Conservation (phyloP, 2,113 vertebrate species). For the Pogona vitticeps region DNA sequence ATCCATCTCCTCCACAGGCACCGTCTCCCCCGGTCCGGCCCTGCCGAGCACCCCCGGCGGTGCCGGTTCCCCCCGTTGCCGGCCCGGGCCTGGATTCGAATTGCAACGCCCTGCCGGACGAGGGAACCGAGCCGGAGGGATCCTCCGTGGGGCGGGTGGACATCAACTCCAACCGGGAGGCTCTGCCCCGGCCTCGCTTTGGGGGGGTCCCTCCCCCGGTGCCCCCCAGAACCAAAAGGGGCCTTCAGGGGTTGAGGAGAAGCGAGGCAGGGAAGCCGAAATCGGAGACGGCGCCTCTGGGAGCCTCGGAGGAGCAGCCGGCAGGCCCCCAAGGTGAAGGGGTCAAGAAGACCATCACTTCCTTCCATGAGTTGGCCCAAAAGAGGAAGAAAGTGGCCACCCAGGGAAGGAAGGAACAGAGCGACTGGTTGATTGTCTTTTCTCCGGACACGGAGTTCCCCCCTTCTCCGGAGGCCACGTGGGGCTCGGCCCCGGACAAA, state of each 20-base stretch:
- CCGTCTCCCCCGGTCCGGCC: background rate
- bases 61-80: background rate
- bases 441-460: conserved; percentile 87
- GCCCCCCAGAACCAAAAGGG: conserved; percentile 57
- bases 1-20: rapidly evolving
- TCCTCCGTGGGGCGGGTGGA: rapidly evolving
- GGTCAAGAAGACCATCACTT: conserved; percentile 76
- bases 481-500: background rate
- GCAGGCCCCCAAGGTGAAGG: conserved; percentile 11
- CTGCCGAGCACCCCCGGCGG: background rate
- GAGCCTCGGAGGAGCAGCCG: background rate
- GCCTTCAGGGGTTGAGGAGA: conserved; percentile 48
- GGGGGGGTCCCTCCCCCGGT: conserved; percentile 27
- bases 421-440: conserved; percentile 95
- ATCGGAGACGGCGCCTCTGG: background rate
- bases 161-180: background rate
- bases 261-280: background rate
- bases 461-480: conserved; percentile 59
- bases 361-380: conserved; percentile 90
- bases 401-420: conserved; percentile 80
- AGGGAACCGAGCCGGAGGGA: rapidly evolving
- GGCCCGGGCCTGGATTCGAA: conserved; percentile 69
- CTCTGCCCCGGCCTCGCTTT: background rate
- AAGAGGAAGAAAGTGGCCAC: conserved; percentile 77
- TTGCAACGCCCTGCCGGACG: conserved; percentile 68